Percentiles rank a stretch among this genome's conserved stretches.
phyloP scores from a whole-genome alignment of 1,140 invertebrate species.

The Geopemphigus sp. region DNA sequence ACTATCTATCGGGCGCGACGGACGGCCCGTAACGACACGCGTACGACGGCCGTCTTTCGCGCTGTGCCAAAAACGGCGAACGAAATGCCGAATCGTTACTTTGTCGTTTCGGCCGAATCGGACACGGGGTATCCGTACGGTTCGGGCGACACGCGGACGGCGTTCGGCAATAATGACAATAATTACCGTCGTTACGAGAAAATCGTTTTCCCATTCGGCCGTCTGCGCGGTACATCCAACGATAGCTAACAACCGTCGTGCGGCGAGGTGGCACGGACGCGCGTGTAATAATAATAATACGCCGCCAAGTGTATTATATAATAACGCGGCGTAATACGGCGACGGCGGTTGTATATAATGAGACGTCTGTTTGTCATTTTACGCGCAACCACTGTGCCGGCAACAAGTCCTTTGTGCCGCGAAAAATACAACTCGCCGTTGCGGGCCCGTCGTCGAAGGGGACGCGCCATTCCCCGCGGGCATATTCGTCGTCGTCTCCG shows the following conservation, averaged over 20 bases:
- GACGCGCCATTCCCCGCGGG: too few relatives aligned
- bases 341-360: slow-evolving; percentile 18
- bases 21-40: too few relatives aligned
- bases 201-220: slow-evolving; percentile 36
- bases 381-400: background rate
- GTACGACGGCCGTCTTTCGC: too few relatives aligned
- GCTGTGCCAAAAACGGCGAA: too few relatives aligned
- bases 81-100: too few relatives aligned
- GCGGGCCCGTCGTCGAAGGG: background rate
- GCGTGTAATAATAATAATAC: background rate
- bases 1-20: too few relatives aligned
- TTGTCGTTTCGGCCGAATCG: too few relatives aligned
- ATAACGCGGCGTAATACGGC: background rate
- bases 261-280: background rate
- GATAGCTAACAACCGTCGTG: slow-evolving; percentile 24
- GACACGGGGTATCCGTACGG: too few relatives aligned
- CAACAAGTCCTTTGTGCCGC: background rate
- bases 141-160: too few relatives aligned
- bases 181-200: slow-evolving; percentile 43
- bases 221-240: background rate
- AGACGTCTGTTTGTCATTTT: slow-evolving; percentile 35
- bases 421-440: background rate
- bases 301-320: too few relatives aligned
- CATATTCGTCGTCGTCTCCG: too few relatives aligned
- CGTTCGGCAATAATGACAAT: too few relatives aligned